Base-by-base conservation (phyloP, 2,888 invertebrate species). In the Drosophila subquinaria region DNA sequence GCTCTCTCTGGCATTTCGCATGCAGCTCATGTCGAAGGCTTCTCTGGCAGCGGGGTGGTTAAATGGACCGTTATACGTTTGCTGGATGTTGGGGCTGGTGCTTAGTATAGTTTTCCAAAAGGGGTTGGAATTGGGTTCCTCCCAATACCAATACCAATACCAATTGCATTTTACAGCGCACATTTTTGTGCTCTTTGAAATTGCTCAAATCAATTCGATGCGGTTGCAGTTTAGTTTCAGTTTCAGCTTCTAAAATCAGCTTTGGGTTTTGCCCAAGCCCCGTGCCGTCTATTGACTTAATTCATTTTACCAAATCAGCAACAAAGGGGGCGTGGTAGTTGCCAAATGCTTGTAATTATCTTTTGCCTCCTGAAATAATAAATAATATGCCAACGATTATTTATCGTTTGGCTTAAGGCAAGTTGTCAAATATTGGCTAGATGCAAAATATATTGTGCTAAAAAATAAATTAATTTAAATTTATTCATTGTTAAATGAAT, bases 181-280 rank as follows among this genome's bases (percentile, higher is more conserved):
- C 87, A 82, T 76, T 86, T 74, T 80, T 74, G 83, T 53, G 78
- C 75, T 76, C 64, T 70, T 75, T 66, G 45, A 68, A 79, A 87
- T 87, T 69, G 88, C 69, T 81, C 85, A 79, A 88, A 87, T 88
- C 88, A 88, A 88, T 85, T 89, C 79, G 76, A 53, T 83, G 89
- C 56, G 85, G 88, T 81, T 88, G 85, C 76, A 67, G 63, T 81
- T 56, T 73, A 61, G 57, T 50, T 81, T 57, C 56, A 67, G 45
- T 62, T 76, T 35, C 60, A 65, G 47, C 60, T 77, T 23, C 43
- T 27, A 47, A 75, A 77, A 71, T 79, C 62, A 75, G 79, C 78
- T 73, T 63, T 68, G 13, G 69, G 36, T 35, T 35, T 23, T 23
- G 35, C 69, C 35, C 30, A 20, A 13, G 40, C 17, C 43, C 50